Evolutionary conservation across 2,888 invertebrate species (phyloP).

Genomic region (Apamea epomidion): DNA sequence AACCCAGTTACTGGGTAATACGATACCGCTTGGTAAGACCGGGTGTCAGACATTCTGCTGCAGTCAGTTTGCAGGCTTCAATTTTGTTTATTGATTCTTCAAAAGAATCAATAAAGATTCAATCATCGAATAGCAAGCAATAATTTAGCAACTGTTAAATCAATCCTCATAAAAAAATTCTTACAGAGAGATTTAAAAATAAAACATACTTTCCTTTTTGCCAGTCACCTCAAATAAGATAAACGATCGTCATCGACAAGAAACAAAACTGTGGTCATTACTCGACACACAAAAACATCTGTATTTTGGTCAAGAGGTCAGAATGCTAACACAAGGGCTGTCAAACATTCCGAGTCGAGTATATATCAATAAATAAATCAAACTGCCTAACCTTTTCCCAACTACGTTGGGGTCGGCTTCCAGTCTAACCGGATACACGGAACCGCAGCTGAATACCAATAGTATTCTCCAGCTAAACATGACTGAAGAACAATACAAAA

Average conservation of each 20-base stretch:
- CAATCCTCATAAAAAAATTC: neutral
- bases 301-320: conserved; percentile 51
- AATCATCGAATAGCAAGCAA: neutral
- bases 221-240: conserved; percentile 22
- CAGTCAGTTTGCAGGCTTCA: no score
- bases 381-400: neutral
- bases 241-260: conserved; percentile 29
- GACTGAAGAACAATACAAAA: conserved; percentile 27
- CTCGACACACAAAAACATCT: conserved; percentile 30
- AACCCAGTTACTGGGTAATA: no score
- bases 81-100: no score
- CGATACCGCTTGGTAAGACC: no score
- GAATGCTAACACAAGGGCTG: conserved; percentile 24
- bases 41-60: no score
- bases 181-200: neutral
- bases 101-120: neutral
- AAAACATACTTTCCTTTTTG: neutral
- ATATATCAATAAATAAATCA: neutral
- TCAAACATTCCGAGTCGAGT: neutral
- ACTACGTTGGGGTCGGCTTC: neutral
- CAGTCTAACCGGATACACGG: neutral
- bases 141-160: neutral
- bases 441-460: neutral
- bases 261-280: conserved; percentile 15
- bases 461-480: conserved; percentile 17